Conservation (phyloP, 2,797 vertebrate genomes). For the Bradypodion ventrale region DNA sequence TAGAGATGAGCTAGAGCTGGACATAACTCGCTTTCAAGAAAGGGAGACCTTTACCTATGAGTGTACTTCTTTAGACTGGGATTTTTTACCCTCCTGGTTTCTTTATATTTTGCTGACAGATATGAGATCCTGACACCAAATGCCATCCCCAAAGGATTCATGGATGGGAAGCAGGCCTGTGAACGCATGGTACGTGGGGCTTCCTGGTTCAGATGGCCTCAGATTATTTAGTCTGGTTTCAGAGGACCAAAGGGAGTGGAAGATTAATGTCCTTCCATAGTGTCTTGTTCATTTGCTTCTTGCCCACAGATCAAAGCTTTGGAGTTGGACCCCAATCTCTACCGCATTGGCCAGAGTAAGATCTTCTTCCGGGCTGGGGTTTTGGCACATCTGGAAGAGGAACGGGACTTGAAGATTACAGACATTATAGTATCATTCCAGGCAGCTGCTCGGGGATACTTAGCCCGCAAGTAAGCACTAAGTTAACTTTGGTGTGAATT, state of each 20-base stretch:
- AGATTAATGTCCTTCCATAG: background rate
- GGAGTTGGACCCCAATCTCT: conserved; percentile 89
- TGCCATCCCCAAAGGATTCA: conserved; percentile 96
- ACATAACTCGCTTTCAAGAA: no score
- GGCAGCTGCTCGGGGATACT: conserved; percentile 85
- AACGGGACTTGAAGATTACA: conserved; percentile 91
- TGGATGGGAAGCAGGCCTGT: conserved; percentile 98
- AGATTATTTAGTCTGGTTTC: background rate
- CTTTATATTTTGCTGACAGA: conserved; percentile 68
- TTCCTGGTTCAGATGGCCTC: background rate
- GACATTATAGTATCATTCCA: conserved; percentile 93
- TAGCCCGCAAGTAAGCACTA: conserved; percentile 83
- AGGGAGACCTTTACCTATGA: no score
- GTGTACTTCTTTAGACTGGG: no score
- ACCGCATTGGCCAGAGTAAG: conserved; percentile 91
- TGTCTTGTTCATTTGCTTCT: background rate
- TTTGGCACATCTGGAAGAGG: conserved; percentile 89
- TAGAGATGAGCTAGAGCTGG: no score
- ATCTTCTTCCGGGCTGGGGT: conserved; percentile 93
- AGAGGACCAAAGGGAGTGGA: background rate
- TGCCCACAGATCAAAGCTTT: conserved; percentile 83
- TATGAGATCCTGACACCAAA: conserved; percentile 98
- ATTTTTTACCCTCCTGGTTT: background rate
- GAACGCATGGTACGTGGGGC: conserved; percentile 88
- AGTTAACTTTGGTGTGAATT: background rate